A percentile compares a stretch with the other conserved stretches of the same genome.
Evolutionary conservation across 2,888 invertebrate genomes (phyloP).

Genomic region (Acrobasis repandana): DNA sequence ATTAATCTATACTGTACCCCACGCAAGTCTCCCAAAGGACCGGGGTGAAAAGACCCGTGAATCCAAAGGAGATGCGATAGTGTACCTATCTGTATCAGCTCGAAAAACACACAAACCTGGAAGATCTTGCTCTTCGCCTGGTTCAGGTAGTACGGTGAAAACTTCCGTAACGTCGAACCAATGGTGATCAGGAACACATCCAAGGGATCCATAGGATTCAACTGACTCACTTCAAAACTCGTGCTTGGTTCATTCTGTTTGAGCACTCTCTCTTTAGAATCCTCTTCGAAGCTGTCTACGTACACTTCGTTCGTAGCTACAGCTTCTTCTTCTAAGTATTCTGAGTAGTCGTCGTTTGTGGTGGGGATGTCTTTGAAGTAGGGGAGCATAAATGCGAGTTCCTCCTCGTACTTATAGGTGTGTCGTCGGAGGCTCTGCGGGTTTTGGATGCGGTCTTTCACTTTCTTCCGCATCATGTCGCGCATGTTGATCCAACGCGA

Average conservation of each 20-base stretch:
- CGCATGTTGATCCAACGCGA: slow-evolving; percentile 71
- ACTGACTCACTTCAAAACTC: slow-evolving; percentile 25
- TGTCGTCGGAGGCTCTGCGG: slow-evolving; percentile 48
- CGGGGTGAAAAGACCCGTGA: no score
- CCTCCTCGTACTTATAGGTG: slow-evolving; percentile 70
- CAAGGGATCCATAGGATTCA: slow-evolving; percentile 59
- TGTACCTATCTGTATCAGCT: no score
- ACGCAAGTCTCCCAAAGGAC: no score
- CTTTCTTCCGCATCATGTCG: slow-evolving; percentile 68
- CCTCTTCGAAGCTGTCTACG: slow-evolving; percentile 41
- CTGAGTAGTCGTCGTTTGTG: slow-evolving; percentile 49
- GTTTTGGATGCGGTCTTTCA: slow-evolving; percentile 55
- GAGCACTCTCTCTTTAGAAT: slow-evolving; percentile 45
- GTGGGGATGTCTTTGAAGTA: slow-evolving; percentile 52
- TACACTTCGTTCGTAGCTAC: slow-evolving; percentile 53
- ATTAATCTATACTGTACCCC: no score
- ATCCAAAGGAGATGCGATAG: no score
- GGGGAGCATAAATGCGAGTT: slow-evolving; percentile 63
- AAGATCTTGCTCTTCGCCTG: slow-evolving; percentile 75
- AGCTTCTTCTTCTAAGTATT: slow-evolving; percentile 49
- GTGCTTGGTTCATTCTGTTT: slow-evolving; percentile 36
- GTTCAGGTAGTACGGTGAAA: slow-evolving; percentile 67
- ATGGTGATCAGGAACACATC: slow-evolving; percentile 68
- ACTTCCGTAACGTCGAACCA: slow-evolving; percentile 63
- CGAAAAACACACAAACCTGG: slow-evolving; percentile 42